These are phyloP conservation scores for Aurelia coerulea DNA, from an alignment of 30 jellyfish, hydroid and myxozoan genomes.

Conservation along the genomic window DNA sequence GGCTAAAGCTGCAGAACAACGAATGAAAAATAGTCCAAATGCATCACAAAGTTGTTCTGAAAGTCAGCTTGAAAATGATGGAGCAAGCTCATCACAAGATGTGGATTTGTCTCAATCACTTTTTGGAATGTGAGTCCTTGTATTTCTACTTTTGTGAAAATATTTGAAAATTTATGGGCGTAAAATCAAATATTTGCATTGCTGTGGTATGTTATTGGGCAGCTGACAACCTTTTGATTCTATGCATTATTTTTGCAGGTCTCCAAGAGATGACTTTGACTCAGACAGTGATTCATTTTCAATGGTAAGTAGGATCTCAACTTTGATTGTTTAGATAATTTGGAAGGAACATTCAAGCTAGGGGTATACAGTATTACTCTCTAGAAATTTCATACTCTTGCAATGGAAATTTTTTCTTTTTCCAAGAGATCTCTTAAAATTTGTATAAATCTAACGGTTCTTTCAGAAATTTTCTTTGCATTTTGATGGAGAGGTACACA, in stretches of 20 bases:
- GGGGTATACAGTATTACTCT: too few relatives aligned
- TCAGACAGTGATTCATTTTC: background rate
- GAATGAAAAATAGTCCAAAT: constrained; percentile 25
- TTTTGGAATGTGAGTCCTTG: constrained; percentile 30
- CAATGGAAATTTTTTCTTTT: too few relatives aligned
- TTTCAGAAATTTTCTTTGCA: too few relatives aligned
- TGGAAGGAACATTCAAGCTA: too few relatives aligned
- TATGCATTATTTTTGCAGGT: constrained; percentile 1
- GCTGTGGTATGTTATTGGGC: too few relatives aligned
- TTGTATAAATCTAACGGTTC: too few relatives aligned
- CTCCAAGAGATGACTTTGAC: constrained; percentile 4
- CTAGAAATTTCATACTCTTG: too few relatives aligned
- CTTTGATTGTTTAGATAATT: too few relatives aligned
- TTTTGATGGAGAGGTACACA: too few relatives aligned
- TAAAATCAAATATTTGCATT: background rate
- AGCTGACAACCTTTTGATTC: background rate
- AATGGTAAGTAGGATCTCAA: background rate
- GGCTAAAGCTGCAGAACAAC: constrained; percentile 85
- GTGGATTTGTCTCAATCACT: constrained; percentile 44
- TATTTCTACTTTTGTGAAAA: background rate
- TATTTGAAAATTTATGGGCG: background rate
- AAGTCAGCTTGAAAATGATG: constrained; percentile 14
- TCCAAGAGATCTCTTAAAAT: too few relatives aligned
- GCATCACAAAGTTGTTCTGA: constrained; percentile 5
- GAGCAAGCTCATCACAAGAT: constrained; percentile 48